Evolutionary conservation across 2,888 invertebrate genomes (phyloP).

Genomic region (Aproaerema taeniolella): DNA sequence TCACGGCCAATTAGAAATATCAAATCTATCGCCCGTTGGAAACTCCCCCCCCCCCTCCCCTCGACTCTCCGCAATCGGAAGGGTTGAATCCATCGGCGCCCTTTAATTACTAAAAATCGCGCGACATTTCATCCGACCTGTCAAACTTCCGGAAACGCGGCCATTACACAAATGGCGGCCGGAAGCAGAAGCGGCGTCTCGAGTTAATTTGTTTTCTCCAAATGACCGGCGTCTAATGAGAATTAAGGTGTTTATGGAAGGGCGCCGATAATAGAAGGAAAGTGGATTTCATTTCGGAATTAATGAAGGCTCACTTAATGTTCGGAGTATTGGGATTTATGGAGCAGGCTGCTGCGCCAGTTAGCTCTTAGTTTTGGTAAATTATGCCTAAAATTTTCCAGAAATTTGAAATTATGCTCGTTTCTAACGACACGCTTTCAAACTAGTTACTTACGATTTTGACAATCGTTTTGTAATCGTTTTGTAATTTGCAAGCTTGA

Average conservation of each 20-base stretch:
- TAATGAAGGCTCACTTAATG: conserved; percentile 44
- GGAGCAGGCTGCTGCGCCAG: conserved; percentile 18
- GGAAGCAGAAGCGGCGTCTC: conserved; percentile 37
- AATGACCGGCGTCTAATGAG: conserved; percentile 63
- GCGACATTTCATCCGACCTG: conserved; percentile 70
- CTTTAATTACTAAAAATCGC: conserved; percentile 72
- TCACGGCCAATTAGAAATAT: neutral
- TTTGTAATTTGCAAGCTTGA: too few relatives aligned
- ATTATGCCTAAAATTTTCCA: conserved; percentile 12
- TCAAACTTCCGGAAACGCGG: conserved; percentile 58
- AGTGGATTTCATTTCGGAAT: conserved; percentile 58
- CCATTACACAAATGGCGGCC: conserved; percentile 55
- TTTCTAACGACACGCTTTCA: conserved; percentile 13
- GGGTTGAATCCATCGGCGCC: conserved; percentile 32
- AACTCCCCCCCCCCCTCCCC: neutral
- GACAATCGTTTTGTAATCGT: too few relatives aligned
- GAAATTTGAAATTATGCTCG: conserved; percentile 8
- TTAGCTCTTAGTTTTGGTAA: conserved; percentile 10
- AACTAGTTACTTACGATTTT: conserved; percentile 9
- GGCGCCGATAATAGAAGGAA: conserved; percentile 46
- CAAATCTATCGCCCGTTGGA: neutral
- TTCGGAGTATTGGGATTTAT: conserved; percentile 44
- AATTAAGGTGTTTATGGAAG: conserved; percentile 69
- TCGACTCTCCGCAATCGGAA: conserved; percentile 23
- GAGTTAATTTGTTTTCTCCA: conserved; percentile 66